Conservation (phyloP, 2,113 vertebrate genomes). For the Cacatua alba region DNA sequence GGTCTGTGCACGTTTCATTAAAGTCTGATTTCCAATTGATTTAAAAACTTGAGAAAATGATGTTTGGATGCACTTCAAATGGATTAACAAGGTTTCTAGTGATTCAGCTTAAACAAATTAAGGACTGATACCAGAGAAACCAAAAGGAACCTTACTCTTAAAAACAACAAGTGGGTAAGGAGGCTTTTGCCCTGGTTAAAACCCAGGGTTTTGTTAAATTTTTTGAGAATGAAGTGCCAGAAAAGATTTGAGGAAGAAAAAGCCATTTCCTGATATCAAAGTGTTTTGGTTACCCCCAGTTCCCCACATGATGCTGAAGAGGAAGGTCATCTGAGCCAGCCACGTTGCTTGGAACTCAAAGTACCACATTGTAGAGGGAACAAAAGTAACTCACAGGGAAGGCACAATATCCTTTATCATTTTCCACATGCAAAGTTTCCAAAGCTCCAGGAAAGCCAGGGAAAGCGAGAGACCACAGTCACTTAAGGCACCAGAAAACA, state of each 20-base stretch:
- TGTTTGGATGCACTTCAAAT: background rate
- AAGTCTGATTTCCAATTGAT: background rate
- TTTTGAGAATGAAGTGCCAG: background rate
- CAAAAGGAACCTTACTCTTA: background rate
- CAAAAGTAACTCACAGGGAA: background rate
- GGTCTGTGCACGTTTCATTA: background rate
- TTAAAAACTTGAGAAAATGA: background rate
- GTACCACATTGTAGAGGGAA: background rate
- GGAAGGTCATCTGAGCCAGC: background rate
- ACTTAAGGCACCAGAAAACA: background rate
- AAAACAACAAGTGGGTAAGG: background rate
- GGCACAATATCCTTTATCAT: background rate
- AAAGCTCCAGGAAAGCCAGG: constrained; percentile 1
- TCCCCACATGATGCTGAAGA: background rate
- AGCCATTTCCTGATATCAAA: background rate
- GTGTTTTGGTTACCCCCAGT: background rate
- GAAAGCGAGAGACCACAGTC: background rate
- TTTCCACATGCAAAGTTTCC: constrained; percentile 11
- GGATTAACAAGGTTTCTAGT: background rate
- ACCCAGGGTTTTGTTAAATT: background rate
- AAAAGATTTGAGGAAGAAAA: background rate
- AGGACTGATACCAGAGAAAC: background rate
- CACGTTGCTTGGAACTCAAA: background rate
- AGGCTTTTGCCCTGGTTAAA: background rate
- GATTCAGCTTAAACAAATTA: background rate